Base-by-base conservation (phyloP, 2,888 invertebrate genomes). In the Steinernema hermaphroditum region DNA sequence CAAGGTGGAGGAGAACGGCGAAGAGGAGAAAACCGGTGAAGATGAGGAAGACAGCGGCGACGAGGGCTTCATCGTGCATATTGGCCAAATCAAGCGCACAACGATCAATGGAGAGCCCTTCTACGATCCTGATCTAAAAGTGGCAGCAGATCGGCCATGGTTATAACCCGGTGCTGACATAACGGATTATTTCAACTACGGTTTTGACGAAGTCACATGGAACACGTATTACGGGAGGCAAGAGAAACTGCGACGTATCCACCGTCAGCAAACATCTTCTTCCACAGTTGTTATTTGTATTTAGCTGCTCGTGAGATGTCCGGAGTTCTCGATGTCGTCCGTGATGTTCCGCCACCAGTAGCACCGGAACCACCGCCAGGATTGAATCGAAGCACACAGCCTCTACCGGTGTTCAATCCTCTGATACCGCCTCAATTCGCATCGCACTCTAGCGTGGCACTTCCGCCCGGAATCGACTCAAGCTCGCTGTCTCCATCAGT, bases 191-290 rank as follows among this genome's bases (percentile, higher is more conserved):
- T 96, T 96, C 89, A 96, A 99, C 89, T 99, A 97, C 87, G 98
- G 98, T 0, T 99, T 99, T 88, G 97, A 93, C 83, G 98, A 99
- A 88, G 96, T 97, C 81, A 95, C 97, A 0, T 99, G 98, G 98
- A 92, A 93, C 78, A 92, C 93, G 2, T 99, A 98, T 88, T 97
- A 97, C 88, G 96, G 97, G 72, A 87, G 89, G 75, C 90, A 90
- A 83, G 86, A 88, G 74, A 86, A 88, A 71, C 80, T 90, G 37
- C 82, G 90, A 19, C 62, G 88, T 89, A 75, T 86, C 80, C 70
- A 77, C 78, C 1, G 73, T 49, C 8, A 76, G 76, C 37, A 82
- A 82, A 70, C 71, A 73, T 29, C 77, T 74, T 19, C n/a, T n/a
- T n/a, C 16, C 46, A 46, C 46, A 4, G 2, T 46, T 19, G 2